A percentile compares a stretch with the other conserved stretches of the same genome.
phyloP scores from a whole-genome alignment of 2,113 vertebrate species.

The Lampris megalopsis region DNA sequence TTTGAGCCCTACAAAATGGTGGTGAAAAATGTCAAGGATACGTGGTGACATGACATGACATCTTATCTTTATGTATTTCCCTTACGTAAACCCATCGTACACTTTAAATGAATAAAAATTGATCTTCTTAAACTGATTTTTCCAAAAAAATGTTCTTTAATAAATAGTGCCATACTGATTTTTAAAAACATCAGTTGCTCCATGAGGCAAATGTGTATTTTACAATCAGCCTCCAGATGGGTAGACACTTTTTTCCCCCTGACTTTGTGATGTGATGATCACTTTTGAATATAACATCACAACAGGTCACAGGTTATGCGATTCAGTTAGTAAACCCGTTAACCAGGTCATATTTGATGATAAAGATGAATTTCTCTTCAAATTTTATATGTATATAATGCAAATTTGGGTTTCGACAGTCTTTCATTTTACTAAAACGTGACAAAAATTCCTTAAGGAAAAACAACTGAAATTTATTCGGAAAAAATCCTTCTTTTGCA shows the following conservation, averaged over 20 bases:
- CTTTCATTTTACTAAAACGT: background rate
- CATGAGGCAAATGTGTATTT: constrained; percentile 24
- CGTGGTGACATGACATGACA: no score
- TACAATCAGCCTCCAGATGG: constrained; percentile 26
- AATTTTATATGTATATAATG: constrained; percentile 25
- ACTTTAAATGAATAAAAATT: constrained; percentile 8
- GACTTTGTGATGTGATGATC: constrained; percentile 5
- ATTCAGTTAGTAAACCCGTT: constrained; percentile 10
- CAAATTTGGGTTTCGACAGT: background rate
- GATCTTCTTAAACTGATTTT: constrained; percentile 19
- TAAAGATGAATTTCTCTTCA: constrained; percentile 2
- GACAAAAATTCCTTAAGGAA: constrained; percentile 14
- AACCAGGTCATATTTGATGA: constrained; percentile 4
- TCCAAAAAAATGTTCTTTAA: constrained; percentile 59
- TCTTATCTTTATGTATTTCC: no score
- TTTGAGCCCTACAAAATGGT: no score
- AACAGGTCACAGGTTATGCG: constrained; percentile 9
- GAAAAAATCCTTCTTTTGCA: background rate
- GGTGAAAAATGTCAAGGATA: no score
- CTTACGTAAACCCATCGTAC: no score
- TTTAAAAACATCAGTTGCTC: constrained; percentile 59
- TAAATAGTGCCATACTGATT: constrained; percentile 69
- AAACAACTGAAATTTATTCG: background rate
- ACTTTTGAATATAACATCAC: constrained; percentile 17
- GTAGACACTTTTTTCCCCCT: constrained; percentile 12